Evolutionary conservation across 2,113 vertebrate species (phyloP), one percentile per base, ranked within the genome.

Genomic region (Oryzias curvinotus): DNA sequence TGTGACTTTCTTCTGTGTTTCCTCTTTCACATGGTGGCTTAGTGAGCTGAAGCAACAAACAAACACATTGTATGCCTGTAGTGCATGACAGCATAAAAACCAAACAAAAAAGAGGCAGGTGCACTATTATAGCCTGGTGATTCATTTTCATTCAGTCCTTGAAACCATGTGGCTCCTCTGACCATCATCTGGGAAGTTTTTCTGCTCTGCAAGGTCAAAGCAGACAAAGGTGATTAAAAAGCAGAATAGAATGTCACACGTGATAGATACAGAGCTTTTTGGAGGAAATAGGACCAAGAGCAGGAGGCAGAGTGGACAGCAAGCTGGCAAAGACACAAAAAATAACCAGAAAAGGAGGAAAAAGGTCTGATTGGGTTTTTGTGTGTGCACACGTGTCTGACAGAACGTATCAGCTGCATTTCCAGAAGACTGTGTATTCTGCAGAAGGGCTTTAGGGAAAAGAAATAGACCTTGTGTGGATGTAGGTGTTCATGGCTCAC

Each of bases 181-280:
- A 66, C 68, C 71, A 14, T 80, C 71, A 72, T 72, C 74, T 75
- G 68, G 80, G 73, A 83, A 78, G 82, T 89, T 75, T 85, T 89
- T 88, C 86, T 68, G 72, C 62, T 74, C 62, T 77, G 79, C 80
- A 76, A 83, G 82, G 82, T 85, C 75, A 81, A 77, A 83, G 78
- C 74, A 68, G 61, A 79, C 54, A 73, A 61, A 69, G 76, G 77
- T 90, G 88, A 88, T 91, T 91, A 91, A 88, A 83, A 86, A 86
- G 72, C 81, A 72, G 75, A 90, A 92, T 90, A 87, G 75, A 90
- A 88, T 89, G 91, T 90, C 89, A 91, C 65, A 80, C 63, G 74
- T 88, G 91, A 92, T 92, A 84, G 81, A 91, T 82, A 89, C 71
- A 81, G 75, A 89, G 87, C 49, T 17, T 78, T 65, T 44, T 54